Conservation (phyloP, 2,113 vertebrate genomes). For the Ameiurus melas region DNA sequence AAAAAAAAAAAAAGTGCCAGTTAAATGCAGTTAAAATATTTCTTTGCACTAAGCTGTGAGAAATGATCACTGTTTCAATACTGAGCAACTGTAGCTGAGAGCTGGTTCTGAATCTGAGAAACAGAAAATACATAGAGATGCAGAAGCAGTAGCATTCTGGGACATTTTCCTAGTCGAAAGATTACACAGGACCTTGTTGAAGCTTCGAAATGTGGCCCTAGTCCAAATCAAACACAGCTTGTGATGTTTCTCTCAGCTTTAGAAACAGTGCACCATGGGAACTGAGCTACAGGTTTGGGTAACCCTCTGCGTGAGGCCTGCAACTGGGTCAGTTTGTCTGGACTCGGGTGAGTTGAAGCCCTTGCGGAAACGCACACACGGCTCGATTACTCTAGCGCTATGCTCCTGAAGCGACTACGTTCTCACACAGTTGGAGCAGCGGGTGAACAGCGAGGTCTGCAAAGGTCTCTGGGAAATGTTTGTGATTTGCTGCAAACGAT, state of each 20-base stretch:
- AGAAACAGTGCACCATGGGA: conserved; percentile 33
- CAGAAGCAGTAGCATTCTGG: neutral
- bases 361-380: neutral
- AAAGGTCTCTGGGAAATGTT: conserved; percentile 16
- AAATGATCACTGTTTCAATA: neutral
- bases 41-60: neutral
- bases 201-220: neutral
- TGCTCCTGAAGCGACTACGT: conserved; percentile 5
- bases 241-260: conserved; percentile 16
- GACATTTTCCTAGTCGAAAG: neutral
- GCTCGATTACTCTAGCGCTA: conserved; percentile 28
- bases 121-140: neutral
- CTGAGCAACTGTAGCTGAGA: neutral
- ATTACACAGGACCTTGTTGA: neutral
- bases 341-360: conserved; percentile 7
- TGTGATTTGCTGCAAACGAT: neutral
- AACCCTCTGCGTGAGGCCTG: conserved; percentile 41
- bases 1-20: neutral
- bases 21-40: neutral
- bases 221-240: conserved; percentile 27
- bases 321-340: conserved; percentile 44
- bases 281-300: conserved; percentile 38
- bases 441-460: conserved; percentile 2
- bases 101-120: neutral
- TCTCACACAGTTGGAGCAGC: conserved; percentile 35